phyloP scores from a whole-genome alignment of 2,888 invertebrate species.

The Cryptosula pallasiana region DNA sequence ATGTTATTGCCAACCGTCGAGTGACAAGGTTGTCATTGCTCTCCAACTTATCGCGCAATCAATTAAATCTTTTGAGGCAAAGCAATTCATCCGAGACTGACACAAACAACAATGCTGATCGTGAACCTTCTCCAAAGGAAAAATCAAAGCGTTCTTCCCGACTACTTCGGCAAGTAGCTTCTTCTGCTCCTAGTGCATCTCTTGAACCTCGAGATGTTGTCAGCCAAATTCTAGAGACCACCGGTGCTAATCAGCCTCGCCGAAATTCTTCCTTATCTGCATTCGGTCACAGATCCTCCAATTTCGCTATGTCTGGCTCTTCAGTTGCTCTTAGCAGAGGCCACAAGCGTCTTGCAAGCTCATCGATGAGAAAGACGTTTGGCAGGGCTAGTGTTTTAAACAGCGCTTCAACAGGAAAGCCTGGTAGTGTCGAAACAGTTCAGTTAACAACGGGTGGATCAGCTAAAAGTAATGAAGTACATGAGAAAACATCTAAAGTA shows the following conservation, averaged over 20 bases:
- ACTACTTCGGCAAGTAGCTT: no score
- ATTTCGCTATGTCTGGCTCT: not conserved
- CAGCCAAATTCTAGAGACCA: not conserved
- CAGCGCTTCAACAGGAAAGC: not conserved
- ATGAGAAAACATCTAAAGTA: not conserved
- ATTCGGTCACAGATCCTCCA: not conserved
- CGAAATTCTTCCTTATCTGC: not conserved
- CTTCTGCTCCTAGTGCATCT: not conserved
- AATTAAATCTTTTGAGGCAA: not conserved
- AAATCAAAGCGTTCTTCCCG: not conserved
- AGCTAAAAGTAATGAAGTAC: no score
- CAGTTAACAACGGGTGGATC: no score
- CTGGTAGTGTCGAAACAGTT: no score
- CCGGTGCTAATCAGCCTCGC: not conserved
- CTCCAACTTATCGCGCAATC: not conserved
- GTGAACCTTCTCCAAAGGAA: not conserved
- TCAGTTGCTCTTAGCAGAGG: not conserved
- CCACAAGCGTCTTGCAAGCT: no score
- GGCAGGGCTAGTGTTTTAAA: not conserved
- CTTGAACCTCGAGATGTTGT: not conserved
- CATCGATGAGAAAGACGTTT: not conserved
- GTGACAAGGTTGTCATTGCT: not conserved
- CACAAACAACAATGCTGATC: constrained; percentile 13
- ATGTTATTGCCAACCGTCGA: not conserved
- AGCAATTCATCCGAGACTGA: not conserved